Percentiles rank a stretch among this genome's conserved stretches.
phyloP scores from a whole-genome alignment of 2,888 invertebrate species.

The Tinea semifulvella region DNA sequence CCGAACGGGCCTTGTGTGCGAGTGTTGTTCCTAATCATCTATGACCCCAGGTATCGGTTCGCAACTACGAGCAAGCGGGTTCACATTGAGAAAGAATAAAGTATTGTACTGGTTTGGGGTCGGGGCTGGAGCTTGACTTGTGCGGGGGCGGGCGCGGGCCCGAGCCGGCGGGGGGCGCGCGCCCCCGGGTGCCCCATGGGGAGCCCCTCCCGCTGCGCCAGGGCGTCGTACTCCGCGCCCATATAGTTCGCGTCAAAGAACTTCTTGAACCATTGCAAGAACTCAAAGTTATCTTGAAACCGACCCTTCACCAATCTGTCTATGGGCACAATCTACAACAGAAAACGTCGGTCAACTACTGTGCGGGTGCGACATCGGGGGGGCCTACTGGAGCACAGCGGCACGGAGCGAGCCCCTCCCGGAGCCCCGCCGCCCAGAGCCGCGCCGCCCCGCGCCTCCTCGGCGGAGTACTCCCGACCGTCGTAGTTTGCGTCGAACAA shows the following conservation, averaged over 20 bases:
- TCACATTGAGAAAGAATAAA: too few relatives aligned
- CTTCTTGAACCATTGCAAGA: constrained; percentile 99
- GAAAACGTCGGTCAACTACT: constrained; percentile 38
- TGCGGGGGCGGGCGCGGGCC: constrained; percentile 48
- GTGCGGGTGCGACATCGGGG: too few relatives aligned
- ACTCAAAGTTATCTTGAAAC: constrained; percentile 99
- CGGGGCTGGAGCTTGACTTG: constrained; percentile 68
- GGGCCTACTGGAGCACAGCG: constrained; percentile 50
- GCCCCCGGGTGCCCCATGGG: constrained; percentile 82
- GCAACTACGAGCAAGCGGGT: too few relatives aligned
- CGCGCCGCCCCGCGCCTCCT: constrained; percentile 86
- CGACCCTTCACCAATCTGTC: constrained; percentile 96
- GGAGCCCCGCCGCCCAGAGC: constrained; percentile 77
- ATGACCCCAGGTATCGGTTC: too few relatives aligned
- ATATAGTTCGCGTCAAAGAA: constrained; percentile 99
- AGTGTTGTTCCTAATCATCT: too few relatives aligned
- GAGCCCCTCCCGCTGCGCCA: constrained; percentile 86
- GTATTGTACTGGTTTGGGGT: constrained; percentile 69
- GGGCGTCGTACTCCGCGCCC: constrained; percentile 92
- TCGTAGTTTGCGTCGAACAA: constrained; percentile 99
- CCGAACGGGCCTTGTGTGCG: too few relatives aligned
- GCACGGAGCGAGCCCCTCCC: constrained; percentile 46
- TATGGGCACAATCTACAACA: constrained; percentile 88
- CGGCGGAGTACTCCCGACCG: constrained; percentile 94
- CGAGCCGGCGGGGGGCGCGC: constrained; percentile 60